A percentile compares a stretch with the other conserved stretches of the same genome.
These are phyloP conservation scores for Nematolebias whitei DNA, from an alignment of 2,113 vertebrate species.

Conservation along the genomic window DNA sequence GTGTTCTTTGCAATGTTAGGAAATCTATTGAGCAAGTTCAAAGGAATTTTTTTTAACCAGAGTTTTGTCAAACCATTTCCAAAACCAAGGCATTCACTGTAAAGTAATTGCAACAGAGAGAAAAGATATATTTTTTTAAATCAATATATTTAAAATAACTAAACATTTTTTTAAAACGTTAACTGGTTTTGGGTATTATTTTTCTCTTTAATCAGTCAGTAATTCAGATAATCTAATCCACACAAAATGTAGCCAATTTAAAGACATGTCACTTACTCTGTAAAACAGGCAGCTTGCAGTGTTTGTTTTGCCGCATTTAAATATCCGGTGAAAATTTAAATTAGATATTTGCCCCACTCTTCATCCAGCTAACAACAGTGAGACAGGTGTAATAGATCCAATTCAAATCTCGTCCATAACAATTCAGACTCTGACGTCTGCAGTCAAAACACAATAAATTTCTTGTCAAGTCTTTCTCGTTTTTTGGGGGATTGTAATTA, in stretches of 20 bases:
- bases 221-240: neutral
- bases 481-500: slow-evolving; percentile 74
- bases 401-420: slow-evolving; percentile 73
- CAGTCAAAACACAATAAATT: slow-evolving; percentile 78
- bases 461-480: slow-evolving; percentile 61
- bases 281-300: slow-evolving; percentile 52
- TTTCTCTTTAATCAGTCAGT: no score
- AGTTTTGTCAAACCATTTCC: neutral
- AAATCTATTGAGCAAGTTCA: neutral
- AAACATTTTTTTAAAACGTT: no score
- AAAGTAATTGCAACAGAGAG: no score
- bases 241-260: neutral
- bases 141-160: no score
- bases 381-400: slow-evolving; percentile 71
- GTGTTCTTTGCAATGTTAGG: neutral
- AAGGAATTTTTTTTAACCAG: neutral
- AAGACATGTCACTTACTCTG: neutral
- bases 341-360: slow-evolving; percentile 34
- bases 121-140: no score
- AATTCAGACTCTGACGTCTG: slow-evolving; percentile 62
- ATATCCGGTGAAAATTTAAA: slow-evolving; percentile 60
- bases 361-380: slow-evolving; percentile 52
- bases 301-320: slow-evolving; percentile 63
- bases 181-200: no score
- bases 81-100: no score